Evolutionary conservation across 1,140 invertebrate genomes (phyloP), one percentile per base, ranked within the genome.

Genomic region (Wasmannia auropunctata): DNA sequence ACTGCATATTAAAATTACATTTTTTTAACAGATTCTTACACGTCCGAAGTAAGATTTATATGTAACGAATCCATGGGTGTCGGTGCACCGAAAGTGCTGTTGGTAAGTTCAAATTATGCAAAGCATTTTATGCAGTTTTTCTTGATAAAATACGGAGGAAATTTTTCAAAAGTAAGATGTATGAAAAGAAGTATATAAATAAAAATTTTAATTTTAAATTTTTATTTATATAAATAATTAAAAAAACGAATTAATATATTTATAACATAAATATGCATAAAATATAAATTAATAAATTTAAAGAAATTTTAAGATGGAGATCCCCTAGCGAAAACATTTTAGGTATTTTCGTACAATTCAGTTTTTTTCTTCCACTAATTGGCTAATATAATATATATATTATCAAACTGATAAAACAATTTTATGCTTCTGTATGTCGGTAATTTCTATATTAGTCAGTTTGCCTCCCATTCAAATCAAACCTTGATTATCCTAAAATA

Each of bases 41-140:
- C 85, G 37, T 90, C 92, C 2, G 91, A 92, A 85, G 70, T 93
- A 58, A 69, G 84, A 76, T 90, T 93, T 81, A 87, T 87, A 60
- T 93, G 92, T 49, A 85, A 91, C 37, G 77, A 89, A 69, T 76
- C 81, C 14, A 74, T 87, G 3, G 91, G 90, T 19, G 89, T 91
- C 56, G 91, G 90, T 14, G 69, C 58, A 63, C 92, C 92, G 22
- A 84, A 62, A 34, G 22, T 93, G 22, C 14, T 90, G 10, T 90
- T 86, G 92, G 92, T 93, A 84, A 93, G 92, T 92, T 60, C 84
- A 65, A 76, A 34, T 65, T 56, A 58, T 81, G 54, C 22, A 70
- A 63, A n/a, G n/a, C n/a, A n/a, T 62, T 58, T 40, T 6, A 56
- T 46, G 6, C 4, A 67, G n/a, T 67, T n/a, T 56, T 34, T 34